Conservation (phyloP, 1,140 invertebrate genomes). For the Atopsyche davidsoni region DNA sequence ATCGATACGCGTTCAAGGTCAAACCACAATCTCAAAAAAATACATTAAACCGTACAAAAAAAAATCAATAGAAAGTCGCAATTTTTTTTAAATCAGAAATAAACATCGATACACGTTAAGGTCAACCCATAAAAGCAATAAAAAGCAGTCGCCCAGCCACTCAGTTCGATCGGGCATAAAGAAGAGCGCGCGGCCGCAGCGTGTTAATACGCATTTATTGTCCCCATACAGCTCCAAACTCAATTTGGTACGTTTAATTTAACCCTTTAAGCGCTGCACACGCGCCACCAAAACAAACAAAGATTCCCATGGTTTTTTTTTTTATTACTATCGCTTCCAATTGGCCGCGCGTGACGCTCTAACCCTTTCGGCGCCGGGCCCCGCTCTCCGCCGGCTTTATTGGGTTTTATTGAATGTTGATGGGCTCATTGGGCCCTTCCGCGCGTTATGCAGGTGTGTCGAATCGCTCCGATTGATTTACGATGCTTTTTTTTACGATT, state of each 20-base stretch:
- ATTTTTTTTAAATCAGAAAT: no score
- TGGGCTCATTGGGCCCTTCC: constrained; percentile 4
- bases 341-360: constrained; percentile 6
- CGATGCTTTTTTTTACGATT: constrained; percentile 4
- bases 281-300: constrained; percentile 9
- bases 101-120: no score
- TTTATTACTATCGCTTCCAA: constrained; percentile 6
- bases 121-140: no score
- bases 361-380: constrained; percentile 5
- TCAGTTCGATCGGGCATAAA: no score
- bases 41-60: no score
- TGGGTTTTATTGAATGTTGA: constrained; percentile 16
- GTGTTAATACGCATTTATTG: no score
- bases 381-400: constrained; percentile 8
- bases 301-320: constrained; percentile 13
- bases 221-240: constrained; percentile 11
- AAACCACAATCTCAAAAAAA: no score
- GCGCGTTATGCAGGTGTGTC: constrained; percentile 19
- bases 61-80: no score
- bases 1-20: no score
- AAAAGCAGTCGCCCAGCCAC: no score
- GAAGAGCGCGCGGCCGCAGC: no score
- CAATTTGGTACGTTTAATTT: constrained; percentile 26
- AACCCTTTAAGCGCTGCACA: constrained; percentile 20
- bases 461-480: constrained; percentile 15